These are phyloP conservation scores for Herpailurus yagouaroundi DNA, from an alignment of 2,113 vertebrate species.

Conservation along the genomic window DNA sequence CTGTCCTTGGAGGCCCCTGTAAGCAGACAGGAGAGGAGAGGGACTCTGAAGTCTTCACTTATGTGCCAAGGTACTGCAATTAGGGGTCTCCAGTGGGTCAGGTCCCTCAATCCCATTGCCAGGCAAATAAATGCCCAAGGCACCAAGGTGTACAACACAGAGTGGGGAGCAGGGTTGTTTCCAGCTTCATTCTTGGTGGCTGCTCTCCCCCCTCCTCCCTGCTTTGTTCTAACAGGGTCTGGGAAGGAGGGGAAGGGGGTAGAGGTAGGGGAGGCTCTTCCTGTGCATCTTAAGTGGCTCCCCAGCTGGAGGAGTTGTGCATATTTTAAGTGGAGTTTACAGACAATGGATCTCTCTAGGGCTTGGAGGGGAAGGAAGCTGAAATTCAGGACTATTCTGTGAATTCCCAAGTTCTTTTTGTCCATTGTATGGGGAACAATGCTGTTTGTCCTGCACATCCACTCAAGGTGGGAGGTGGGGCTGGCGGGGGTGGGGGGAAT, in stretches of 20 bases:
- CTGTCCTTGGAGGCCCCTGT: not conserved
- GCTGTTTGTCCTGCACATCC: slow-evolving; percentile 70
- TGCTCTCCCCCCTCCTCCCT: not conserved
- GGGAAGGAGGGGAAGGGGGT: not conserved
- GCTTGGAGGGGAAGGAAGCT: slow-evolving; percentile 80
- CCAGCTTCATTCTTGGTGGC: not conserved
- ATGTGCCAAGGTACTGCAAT: not conserved
- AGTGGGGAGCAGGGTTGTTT: not conserved
- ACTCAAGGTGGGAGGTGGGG: slow-evolving; percentile 11
- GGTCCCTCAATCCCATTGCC: not conserved
- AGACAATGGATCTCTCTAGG: slow-evolving; percentile 80
- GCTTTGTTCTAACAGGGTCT: not conserved
- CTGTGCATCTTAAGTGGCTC: slow-evolving; percentile 41
- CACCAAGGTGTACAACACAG: not conserved
- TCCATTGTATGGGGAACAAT: slow-evolving; percentile 79
- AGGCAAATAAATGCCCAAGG: not conserved
- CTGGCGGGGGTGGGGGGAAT: not conserved
- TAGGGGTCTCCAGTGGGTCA: not conserved
- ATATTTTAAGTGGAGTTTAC: slow-evolving; percentile 78
- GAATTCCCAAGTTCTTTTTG: slow-evolving; percentile 79
- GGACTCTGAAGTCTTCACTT: not conserved
- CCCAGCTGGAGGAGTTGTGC: slow-evolving; percentile 70
- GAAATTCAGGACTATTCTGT: slow-evolving; percentile 78
- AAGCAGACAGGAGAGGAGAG: not conserved
- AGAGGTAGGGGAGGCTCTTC: not conserved